Evolutionary conservation across 2,113 vertebrate genomes (phyloP).

Genomic region (Erythrocebus patas): DNA sequence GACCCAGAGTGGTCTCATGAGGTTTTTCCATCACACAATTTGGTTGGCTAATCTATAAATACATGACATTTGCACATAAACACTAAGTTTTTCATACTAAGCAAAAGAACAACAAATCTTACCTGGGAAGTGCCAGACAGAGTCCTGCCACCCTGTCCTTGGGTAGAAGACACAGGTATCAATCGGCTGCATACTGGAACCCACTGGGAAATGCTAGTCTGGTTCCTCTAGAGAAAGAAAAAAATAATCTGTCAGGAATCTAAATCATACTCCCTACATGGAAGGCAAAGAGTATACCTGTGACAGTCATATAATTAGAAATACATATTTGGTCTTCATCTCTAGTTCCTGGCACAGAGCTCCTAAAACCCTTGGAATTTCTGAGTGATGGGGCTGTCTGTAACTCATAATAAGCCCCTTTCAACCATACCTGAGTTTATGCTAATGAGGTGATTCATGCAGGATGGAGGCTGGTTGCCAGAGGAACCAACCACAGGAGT

Average conservation of each 20-base stretch:
- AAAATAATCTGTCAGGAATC: background rate
- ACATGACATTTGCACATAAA: slow-evolving; percentile 68
- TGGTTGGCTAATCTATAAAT: slow-evolving; percentile 68
- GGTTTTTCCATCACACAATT: slow-evolving; percentile 59
- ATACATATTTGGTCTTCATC: background rate
- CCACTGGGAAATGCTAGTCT: slow-evolving; percentile 75
- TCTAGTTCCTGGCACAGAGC: background rate
- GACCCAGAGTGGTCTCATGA: slow-evolving; percentile 42
- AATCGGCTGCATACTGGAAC: slow-evolving; percentile 74
- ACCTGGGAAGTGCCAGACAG: slow-evolving; percentile 85
- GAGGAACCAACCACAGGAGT: background rate
- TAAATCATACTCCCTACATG: background rate
- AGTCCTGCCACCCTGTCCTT: slow-evolving; percentile 70
- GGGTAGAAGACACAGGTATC: slow-evolving; percentile 33
- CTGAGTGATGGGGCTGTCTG: background rate
- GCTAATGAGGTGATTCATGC: background rate
- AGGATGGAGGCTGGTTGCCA: background rate
- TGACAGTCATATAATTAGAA: background rate
- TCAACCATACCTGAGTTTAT: background rate
- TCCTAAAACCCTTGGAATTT: background rate
- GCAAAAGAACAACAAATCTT: slow-evolving; percentile 63
- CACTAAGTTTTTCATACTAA: slow-evolving; percentile 53
- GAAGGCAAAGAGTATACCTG: background rate
- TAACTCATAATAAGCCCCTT: background rate
- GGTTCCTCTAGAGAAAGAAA: slow-evolving; percentile 79